Evolutionary conservation across 2,888 invertebrate genomes (phyloP).

Genomic region (Latheticus oryzae): DNA sequence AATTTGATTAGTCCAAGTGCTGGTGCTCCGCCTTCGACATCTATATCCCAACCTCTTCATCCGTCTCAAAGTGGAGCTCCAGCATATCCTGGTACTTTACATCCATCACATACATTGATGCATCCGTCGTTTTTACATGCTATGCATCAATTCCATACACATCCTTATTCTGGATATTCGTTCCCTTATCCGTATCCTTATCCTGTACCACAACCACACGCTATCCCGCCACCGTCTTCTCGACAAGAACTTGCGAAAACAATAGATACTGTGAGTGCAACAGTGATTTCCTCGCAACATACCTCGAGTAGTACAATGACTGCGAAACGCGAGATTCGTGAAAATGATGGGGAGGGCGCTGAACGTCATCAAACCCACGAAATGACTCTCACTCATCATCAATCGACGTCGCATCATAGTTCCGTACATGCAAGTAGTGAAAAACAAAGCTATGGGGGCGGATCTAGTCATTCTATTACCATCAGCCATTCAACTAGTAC

Average conservation of each 20-base stretch:
- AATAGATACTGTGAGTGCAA: slow-evolving; percentile 72
- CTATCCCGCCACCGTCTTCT: slow-evolving; percentile 73
- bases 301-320: slow-evolving; percentile 80
- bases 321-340: slow-evolving; percentile 70
- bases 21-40: slow-evolving; percentile 71
- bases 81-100: slow-evolving; percentile 71
- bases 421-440: slow-evolving; percentile 75
- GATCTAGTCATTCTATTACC: slow-evolving; percentile 70
- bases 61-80: slow-evolving; percentile 72
- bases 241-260: slow-evolving; percentile 55
- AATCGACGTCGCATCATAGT: slow-evolving; percentile 74
- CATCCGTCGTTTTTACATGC: slow-evolving; percentile 74
- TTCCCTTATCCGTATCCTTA: slow-evolving; percentile 80
- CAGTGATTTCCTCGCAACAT: slow-evolving; percentile 76
- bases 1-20: slow-evolving; percentile 71
- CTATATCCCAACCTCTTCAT: slow-evolving; percentile 70
- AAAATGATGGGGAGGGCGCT: slow-evolving; percentile 60
- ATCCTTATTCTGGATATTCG: slow-evolving; percentile 77
- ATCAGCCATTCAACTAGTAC: slow-evolving; percentile 77
- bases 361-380: slow-evolving; percentile 75
- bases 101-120: slow-evolving; percentile 79
- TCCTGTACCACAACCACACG: slow-evolving; percentile 79
- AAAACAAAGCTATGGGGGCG: slow-evolving; percentile 68
- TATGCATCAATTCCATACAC: slow-evolving; percentile 73
- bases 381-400: slow-evolving; percentile 75